phyloP scores from a whole-genome alignment of 2,113 vertebrate species.

The Hepsetus odoe region DNA sequence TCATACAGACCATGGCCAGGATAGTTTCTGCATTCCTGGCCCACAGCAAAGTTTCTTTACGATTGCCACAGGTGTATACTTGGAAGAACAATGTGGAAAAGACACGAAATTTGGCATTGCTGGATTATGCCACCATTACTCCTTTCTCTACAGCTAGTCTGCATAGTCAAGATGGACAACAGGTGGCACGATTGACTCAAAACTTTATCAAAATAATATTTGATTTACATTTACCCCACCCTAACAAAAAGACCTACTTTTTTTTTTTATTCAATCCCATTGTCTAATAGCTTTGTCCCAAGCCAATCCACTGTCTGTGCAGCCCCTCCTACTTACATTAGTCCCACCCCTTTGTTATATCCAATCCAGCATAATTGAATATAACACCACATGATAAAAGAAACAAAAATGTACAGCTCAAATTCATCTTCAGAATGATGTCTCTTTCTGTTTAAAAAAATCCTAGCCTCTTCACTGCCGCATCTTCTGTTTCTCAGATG shows the following conservation, averaged over 20 bases:
- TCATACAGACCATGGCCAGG: constrained; percentile 14
- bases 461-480: not conserved
- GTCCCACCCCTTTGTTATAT: not conserved
- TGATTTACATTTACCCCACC: constrained; percentile 35
- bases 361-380: not conserved
- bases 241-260: not conserved
- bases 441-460: not conserved
- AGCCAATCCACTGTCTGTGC: not conserved
- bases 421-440: constrained; percentile 11
- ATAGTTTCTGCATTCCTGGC: not conserved
- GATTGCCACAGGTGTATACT: not conserved
- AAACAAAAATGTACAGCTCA: constrained; percentile 53
- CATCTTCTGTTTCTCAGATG: constrained; percentile 3
- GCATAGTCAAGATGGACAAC: constrained; percentile 11
- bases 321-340: not conserved
- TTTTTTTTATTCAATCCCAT: not conserved
- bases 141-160: constrained; percentile 3
- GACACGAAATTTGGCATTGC: not conserved
- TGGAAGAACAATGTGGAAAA: not conserved
- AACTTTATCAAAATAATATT: constrained; percentile 37
- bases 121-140: not conserved
- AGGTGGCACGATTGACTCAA: constrained; percentile 17
- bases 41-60: not conserved
- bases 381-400: not conserved
- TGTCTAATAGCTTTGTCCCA: not conserved